Base-by-base conservation (phyloP, 2,113 vertebrate species). In the Festucalex cinctus region DNA sequence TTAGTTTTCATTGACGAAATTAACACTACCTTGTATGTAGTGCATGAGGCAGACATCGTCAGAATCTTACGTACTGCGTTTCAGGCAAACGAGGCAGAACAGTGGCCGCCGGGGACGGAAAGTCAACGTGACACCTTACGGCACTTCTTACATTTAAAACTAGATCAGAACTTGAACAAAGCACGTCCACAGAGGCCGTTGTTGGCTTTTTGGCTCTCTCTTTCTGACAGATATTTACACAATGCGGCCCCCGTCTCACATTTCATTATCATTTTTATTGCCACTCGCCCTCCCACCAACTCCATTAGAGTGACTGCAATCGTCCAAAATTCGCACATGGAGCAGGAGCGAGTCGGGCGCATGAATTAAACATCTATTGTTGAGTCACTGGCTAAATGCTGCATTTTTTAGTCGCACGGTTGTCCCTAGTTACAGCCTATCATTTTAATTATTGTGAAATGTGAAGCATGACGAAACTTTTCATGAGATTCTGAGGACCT, bases 201-300 rank as follows among this genome's bases (percentile, higher is more conserved):
- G 13, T 73, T 56, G 62, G 71, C 41, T 81, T 63, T 68, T 54
- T 46, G 37, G 46, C 57, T 63, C 60, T 60, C 70, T 16, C 13
- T 1, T 13, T 44, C 12, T 44, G 3, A 71, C 36, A 70, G 68
- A 63, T 82, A 78, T 88, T 86, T 82, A 68, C 82, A 68, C 72
- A 68, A 68, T 62, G 65, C 41, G 62, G 80, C 63, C 75, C 70
- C 77, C 72, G 65, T 76, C 74, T 86, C 67, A 80, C 75, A 67
- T 81, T 74, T 78, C 65, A 85, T 88, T 88, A 83, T 88, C 84
- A 84, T 86, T 81, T 84, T 86, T 78, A 85, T 86, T 78, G 78
- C 80, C 75, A 81, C 48, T 61, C 64, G 72, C 65, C 75, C 69
- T 20, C 81, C 82, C 76, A 69, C 78, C 68, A 75, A 71, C 81